Percentiles rank a stretch among this genome's conserved stretches.
Evolutionary conservation across 2,113 vertebrate genomes (phyloP).

Genomic region (Lanius ludovicianus): DNA sequence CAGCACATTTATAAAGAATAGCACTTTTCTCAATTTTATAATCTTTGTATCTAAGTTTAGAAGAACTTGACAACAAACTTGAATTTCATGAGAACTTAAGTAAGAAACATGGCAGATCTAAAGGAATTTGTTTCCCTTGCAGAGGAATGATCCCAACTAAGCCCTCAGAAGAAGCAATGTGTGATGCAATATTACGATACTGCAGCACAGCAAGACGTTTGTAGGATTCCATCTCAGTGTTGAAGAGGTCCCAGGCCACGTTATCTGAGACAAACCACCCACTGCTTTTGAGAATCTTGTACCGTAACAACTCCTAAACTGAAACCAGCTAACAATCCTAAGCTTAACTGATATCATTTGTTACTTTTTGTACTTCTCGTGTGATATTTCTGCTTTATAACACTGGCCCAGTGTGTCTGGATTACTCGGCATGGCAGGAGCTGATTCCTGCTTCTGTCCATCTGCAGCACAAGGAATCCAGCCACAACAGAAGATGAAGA

Average conservation of each 20-base stretch:
- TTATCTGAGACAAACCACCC: neutral
- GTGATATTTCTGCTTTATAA: neutral
- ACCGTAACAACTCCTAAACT: neutral
- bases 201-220: neutral
- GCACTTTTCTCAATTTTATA: neutral
- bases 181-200: neutral
- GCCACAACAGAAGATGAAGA: neutral
- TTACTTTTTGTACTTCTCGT: fast-evolving
- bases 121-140: neutral
- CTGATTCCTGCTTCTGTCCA: neutral
- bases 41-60: neutral
- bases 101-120: neutral
- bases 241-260: neutral
- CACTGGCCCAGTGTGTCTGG: neutral
- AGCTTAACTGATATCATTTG: neutral
- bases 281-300: neutral
- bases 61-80: neutral
- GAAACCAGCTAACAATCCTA: neutral
- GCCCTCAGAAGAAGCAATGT: neutral
- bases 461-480: neutral
- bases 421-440: neutral
- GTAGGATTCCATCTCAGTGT: neutral
- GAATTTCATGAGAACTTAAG: neutral
- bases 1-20: neutral
- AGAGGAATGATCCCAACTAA: neutral